Evolutionary conservation across 2,797 vertebrate genomes (phyloP).

Genomic region (Epinephelus coioides): DNA sequence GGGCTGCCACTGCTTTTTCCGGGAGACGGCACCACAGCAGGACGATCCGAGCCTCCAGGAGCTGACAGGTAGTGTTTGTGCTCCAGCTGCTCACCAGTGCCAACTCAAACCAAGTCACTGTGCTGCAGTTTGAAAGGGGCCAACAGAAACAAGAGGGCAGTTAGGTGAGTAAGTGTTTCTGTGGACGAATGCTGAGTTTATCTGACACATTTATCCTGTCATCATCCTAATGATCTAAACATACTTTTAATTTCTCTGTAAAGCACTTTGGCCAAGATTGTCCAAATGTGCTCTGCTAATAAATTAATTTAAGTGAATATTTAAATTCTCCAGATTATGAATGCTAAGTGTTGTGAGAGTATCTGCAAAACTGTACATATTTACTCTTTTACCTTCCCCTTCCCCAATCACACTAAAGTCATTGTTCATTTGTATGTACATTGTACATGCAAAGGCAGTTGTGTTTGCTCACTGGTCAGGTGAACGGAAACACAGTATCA

Average conservation of each 20-base stretch:
- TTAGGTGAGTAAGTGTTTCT: constrained; percentile 45
- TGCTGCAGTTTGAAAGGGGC: constrained; percentile 39
- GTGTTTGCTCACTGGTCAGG: constrained; percentile 45
- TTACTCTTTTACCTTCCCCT: background rate
- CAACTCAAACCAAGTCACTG: constrained; percentile 68
- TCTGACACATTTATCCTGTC: constrained; percentile 28
- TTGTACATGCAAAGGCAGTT: background rate
- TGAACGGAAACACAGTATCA: constrained; percentile 39
- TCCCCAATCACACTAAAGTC: constrained; percentile 8
- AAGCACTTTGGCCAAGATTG: background rate
- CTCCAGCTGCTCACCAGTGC: constrained; percentile 56
- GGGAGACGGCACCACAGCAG: constrained; percentile 40
- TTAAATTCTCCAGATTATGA: background rate
- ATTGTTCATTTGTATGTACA: constrained; percentile 24
- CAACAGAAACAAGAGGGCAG: constrained; percentile 64
- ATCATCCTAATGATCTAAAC: constrained; percentile 27
- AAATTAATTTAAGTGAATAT: background rate
- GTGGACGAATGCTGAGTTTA: constrained; percentile 38
- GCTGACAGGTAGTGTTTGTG: constrained; percentile 76
- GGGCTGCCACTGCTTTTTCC: constrained; percentile 41
- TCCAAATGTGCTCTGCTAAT: background rate
- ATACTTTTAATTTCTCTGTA: constrained; percentile 9
- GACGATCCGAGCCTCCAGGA: constrained; percentile 56
- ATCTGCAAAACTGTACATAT: background rate
- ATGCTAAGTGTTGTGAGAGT: background rate